These are phyloP conservation scores for Hydrozoanthus gracilis DNA, from an alignment of 92 coral and sea anemone species.

Conservation along the genomic window DNA sequence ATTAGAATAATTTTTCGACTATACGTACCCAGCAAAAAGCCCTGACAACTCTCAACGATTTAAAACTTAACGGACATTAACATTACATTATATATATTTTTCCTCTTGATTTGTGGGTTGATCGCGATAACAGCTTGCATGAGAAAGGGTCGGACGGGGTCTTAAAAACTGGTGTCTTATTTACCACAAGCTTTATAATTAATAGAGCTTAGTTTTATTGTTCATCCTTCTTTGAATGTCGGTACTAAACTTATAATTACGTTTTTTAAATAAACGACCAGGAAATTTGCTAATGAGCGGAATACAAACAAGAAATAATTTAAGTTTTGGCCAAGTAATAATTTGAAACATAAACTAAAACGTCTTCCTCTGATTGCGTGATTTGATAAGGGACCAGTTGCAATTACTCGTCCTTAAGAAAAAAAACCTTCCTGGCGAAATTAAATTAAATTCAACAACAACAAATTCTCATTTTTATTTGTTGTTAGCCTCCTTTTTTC, in stretches of 20 bases:
- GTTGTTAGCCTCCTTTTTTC: neutral
- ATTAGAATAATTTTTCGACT: too few species aligned
- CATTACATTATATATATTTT: too few species aligned
- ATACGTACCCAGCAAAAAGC: too few species aligned
- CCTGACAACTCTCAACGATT: too few species aligned
- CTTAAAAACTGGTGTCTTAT: too few species aligned
- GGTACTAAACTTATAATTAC: neutral
- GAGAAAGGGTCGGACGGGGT: too few species aligned
- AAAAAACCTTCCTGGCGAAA: neutral
- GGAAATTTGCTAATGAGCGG: neutral
- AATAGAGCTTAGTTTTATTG: neutral
- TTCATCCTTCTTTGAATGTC: neutral
- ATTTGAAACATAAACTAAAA: neutral
- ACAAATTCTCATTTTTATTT: neutral
- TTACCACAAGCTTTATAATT: neutral
- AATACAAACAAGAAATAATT: constrained; percentile 8
- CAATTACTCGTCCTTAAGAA: neutral
- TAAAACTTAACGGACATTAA: too few species aligned
- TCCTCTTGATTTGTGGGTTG: too few species aligned
- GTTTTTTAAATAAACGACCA: neutral
- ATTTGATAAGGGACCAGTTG: neutral
- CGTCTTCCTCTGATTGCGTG: neutral
- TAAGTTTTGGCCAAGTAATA: neutral
- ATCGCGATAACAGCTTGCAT: too few species aligned
- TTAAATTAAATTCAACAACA: neutral